Evolutionary conservation across 2,113 vertebrate species (phyloP).

Genomic region (Picathartes gymnocephalus): DNA sequence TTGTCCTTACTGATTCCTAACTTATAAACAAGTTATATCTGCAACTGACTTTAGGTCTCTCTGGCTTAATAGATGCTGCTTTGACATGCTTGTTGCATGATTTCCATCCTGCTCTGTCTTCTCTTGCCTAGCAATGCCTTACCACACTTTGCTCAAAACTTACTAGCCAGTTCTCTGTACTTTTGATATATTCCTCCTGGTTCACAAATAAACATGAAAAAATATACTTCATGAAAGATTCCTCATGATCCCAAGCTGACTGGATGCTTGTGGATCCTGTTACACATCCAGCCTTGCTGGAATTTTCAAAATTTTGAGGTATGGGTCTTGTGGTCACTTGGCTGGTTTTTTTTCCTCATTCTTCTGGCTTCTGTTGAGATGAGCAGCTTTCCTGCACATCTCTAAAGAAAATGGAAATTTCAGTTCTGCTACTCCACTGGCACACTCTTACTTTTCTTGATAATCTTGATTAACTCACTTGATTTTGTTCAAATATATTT

Average conservation of each 20-base stretch:
- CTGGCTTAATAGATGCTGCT: neutral
- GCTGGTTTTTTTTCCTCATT: neutral
- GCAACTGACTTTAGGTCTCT: neutral
- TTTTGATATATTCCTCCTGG: neutral
- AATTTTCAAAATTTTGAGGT: neutral
- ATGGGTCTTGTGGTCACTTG: neutral
- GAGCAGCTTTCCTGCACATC: neutral
- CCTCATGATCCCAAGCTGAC: neutral
- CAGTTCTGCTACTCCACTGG: neutral
- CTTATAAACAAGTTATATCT: neutral
- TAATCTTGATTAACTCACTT: neutral
- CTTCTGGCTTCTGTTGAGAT: neutral
- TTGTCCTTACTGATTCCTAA: neutral
- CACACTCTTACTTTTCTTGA: neutral
- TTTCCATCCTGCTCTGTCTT: neutral
- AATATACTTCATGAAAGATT: neutral
- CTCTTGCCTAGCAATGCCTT: neutral
- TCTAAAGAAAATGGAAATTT: neutral
- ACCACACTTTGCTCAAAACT: neutral
- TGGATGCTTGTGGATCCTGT: neutral
- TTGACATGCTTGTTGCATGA: neutral
- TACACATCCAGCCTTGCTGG: neutral
- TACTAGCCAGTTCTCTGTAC: neutral
- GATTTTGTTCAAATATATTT: neutral
- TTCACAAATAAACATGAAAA: neutral